These are phyloP conservation scores for Dipodomys spectabilis DNA, from an alignment of 2,113 vertebrate species.

Conservation along the genomic window DNA sequence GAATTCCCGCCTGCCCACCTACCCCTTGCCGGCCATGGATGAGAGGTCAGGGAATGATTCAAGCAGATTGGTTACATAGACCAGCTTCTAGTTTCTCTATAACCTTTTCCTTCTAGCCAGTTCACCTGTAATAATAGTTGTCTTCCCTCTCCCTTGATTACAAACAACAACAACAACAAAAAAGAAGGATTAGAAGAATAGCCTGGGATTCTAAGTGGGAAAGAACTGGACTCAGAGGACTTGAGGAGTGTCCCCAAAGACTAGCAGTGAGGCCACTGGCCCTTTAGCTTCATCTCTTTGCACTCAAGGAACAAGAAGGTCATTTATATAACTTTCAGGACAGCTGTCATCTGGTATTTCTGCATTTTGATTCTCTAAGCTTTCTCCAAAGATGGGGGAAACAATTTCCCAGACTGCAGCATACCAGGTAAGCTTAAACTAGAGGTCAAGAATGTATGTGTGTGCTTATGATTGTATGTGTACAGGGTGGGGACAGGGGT, in stretches of 20 bases:
- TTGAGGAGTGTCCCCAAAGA: not conserved
- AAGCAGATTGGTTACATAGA: not conserved
- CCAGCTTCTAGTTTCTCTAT: not conserved
- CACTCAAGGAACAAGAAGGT: not conserved
- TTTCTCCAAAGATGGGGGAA: not conserved
- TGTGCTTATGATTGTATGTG: not conserved
- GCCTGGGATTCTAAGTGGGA: not conserved
- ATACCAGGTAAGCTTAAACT: not conserved
- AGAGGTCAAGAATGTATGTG: not conserved
- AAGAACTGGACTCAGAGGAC: not conserved
- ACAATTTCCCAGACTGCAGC: not conserved
- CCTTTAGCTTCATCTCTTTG: not conserved
- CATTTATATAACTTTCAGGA: not conserved
- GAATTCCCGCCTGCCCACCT: not conserved
- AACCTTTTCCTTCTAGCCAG: not conserved
- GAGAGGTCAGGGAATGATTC: not conserved
- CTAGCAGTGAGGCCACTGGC: not conserved
- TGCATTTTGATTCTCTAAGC: not conserved
- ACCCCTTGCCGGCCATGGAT: no score
- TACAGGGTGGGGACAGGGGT: accelerated
- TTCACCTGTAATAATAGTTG: not conserved
- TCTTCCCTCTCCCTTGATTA: not conserved
- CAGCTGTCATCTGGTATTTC: not conserved
- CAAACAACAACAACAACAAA: not conserved
- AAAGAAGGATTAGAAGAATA: not conserved